phyloP scores from a whole-genome alignment of 1,140 invertebrate species.

The Melitaea cinxia region DNA sequence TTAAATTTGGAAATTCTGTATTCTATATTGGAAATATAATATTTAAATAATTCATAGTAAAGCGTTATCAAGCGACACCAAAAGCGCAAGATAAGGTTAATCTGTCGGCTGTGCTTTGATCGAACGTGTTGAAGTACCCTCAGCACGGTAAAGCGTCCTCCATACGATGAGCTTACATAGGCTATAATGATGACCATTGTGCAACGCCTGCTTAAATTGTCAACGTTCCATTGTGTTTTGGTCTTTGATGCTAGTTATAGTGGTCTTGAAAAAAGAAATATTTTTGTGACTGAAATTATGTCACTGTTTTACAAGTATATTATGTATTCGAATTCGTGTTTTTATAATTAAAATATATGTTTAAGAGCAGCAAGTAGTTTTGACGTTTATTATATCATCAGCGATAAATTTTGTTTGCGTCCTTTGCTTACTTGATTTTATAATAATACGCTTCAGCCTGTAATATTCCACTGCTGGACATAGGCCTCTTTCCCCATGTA shows the following conservation, averaged over 20 bases:
- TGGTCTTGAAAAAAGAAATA: background rate
- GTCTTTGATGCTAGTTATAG: conserved; percentile 2
- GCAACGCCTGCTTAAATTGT: conserved; percentile 10
- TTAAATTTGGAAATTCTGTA: background rate
- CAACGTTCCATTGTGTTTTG: conserved; percentile 18
- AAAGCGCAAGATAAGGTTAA: conserved; percentile 38
- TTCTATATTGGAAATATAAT: too few relatives aligned
- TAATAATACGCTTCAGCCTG: too few relatives aligned
- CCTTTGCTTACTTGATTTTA: too few relatives aligned
- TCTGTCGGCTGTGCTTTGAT: conserved; percentile 29
- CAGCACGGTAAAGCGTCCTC: conserved; percentile 17
- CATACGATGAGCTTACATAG: conserved; percentile 20
- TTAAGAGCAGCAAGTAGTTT: too few relatives aligned
- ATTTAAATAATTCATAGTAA: background rate
- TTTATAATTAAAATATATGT: too few relatives aligned
- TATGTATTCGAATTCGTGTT: background rate
- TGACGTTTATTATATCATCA: too few relatives aligned
- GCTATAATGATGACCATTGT: conserved; percentile 30
- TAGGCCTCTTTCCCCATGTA: too few relatives aligned
- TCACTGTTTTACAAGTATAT: background rate
- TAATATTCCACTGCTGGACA: too few relatives aligned
- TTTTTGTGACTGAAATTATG: background rate
- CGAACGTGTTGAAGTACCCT: conserved; percentile 23
- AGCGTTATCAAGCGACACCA: background rate
- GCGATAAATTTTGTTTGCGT: too few relatives aligned